These are phyloP conservation scores for Cygnus buccinator DNA, from an alignment of 2,113 vertebrate species.

Conservation along the genomic window DNA sequence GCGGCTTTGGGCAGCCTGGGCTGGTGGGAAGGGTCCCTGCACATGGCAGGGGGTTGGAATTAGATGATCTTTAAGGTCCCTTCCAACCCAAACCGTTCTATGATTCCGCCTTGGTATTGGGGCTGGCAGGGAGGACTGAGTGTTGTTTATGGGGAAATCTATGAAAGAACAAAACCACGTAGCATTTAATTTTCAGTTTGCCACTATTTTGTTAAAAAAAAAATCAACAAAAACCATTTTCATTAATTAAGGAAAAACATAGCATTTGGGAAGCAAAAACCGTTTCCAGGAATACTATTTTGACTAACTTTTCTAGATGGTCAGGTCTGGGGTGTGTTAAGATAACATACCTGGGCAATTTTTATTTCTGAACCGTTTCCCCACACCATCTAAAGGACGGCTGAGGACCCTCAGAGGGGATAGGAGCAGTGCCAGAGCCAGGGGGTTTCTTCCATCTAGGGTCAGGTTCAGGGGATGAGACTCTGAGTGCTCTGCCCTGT, in stretches of 20 bases:
- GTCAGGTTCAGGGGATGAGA: neutral
- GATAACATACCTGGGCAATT: fast-evolving
- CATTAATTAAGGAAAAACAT: neutral
- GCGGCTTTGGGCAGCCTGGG: too few relatives aligned
- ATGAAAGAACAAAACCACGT: neutral
- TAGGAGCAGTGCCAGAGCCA: fast-evolving
- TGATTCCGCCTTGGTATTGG: neutral
- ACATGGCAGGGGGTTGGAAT: too few relatives aligned
- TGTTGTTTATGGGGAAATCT: neutral
- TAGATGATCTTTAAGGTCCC: too few relatives aligned
- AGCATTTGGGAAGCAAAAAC: neutral
- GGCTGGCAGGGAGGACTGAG: neutral
- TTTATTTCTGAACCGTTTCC: neutral
- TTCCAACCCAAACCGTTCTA: too few relatives aligned
- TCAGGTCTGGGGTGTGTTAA: neutral
- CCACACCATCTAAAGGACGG: neutral
- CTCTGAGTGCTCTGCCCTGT: neutral
- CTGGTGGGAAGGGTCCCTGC: too few relatives aligned
- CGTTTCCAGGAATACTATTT: neutral
- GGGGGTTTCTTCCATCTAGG: neutral
- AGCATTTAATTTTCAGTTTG: neutral
- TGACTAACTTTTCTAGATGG: neutral
- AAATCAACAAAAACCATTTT: neutral
- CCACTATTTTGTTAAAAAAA: neutral
- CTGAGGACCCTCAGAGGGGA: neutral